Evolutionary conservation across 1,140 invertebrate species (phyloP), one percentile per base, ranked within the genome.

Genomic region (Aphaenogaster ashmeadi): DNA sequence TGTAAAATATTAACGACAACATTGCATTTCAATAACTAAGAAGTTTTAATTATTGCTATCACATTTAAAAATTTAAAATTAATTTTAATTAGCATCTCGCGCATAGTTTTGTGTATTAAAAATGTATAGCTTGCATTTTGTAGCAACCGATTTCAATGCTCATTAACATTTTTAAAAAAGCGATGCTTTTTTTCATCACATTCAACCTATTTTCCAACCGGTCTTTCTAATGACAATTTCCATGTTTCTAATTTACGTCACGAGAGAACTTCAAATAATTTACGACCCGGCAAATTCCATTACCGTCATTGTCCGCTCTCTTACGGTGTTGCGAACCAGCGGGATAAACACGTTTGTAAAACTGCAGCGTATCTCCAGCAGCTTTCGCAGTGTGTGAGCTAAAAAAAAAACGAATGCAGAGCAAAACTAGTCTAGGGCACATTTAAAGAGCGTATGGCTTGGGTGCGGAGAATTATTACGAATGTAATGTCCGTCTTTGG

Each of bases 301-400:
- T 74, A 47, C 13, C 27, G 41, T 83, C 44, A 83, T 36, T 67
- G 78, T 67, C 36, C 50, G 66, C 41, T 47, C 27, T 84, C 56
- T 62, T 79, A 79, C 80, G 85, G 86, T 66, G 83, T 88, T 33
- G 75, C 87, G 87, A 88, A 88, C 74, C 83, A 90, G 75, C 60
- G 50, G n/a, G 50, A 89, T 91, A 87, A 91, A 78, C 88, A 91
- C 89, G 87, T 92, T 93, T 93, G 88, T 92, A 93, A 84, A 91
- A 93, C 77, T 92, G 85, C 85, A 93, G 88, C 87, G 92, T 92
- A 94, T 92, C 92, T 91, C 87, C 91, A 91, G 89, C 87, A 89
- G 92, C 91, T 93, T 93, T 94, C 88, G 93, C 92, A 93, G 78
- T 90, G 87, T 92, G 87, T 89, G 88, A 92, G 88, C 90, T 86